Conservation (phyloP, 1,140 invertebrate species). For the Zaprionus vittiger region DNA sequence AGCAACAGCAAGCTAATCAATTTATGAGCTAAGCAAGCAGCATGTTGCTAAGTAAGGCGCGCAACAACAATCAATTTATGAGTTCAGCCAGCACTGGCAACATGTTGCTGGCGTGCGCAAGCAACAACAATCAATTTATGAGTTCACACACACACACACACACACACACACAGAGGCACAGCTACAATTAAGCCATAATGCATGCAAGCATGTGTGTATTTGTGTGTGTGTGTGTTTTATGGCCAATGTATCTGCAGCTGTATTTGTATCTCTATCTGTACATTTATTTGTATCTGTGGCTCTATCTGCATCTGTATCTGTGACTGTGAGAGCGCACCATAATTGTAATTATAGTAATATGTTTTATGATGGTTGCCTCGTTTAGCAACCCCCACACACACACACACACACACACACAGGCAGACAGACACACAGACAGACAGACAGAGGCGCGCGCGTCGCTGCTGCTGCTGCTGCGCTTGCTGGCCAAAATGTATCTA, state of each 20-base stretch:
- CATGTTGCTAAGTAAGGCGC: constrained; percentile 9
- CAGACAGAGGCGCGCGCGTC: constrained; percentile 43
- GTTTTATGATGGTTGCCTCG: constrained; percentile 81
- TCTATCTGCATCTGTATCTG: constrained; percentile 26
- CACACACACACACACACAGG: constrained; percentile 17
- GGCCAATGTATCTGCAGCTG: constrained; percentile 53
- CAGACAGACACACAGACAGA: constrained; percentile 10
- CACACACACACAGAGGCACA: not conserved
- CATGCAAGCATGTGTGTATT: constrained; percentile 69
- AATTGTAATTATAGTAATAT: constrained; percentile 83
- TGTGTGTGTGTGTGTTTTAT: constrained; percentile 73
- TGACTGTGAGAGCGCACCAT: constrained; percentile 62
- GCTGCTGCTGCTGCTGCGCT: constrained; percentile 59
- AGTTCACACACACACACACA: constrained; percentile 1
- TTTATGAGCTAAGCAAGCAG: not conserved
- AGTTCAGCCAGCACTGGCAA: constrained; percentile 36
- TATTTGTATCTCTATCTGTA: constrained; percentile 54
- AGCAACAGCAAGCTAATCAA: constrained; percentile 8
- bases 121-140: constrained; percentile 42
- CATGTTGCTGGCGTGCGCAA: constrained; percentile 23
- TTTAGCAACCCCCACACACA: constrained; percentile 75
- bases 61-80: constrained; percentile 51
- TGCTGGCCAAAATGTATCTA: constrained; percentile 83
- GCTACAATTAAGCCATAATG: constrained; percentile 78
- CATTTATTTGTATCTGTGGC: not conserved